phyloP scores from a whole-genome alignment of 2,113 vertebrate genomes.

The Esox niger region DNA sequence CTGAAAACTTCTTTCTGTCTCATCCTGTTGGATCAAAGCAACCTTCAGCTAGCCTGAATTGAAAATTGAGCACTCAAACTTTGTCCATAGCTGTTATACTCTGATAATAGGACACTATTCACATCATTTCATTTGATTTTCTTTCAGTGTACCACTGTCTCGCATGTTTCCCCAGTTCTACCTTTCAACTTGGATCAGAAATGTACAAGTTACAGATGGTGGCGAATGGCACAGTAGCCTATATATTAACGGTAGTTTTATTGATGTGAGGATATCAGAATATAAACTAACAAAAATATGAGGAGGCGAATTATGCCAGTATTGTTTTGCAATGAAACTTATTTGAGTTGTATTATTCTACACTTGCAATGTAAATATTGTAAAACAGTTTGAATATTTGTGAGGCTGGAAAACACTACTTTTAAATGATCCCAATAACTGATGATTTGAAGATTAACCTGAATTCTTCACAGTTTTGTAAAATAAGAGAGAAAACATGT shows the following conservation, averaged over 20 bases:
- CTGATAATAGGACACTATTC: conserved; percentile 35
- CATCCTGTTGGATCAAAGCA: conserved; percentile 40
- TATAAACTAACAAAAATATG: conserved; percentile 20
- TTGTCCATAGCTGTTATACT: conserved; percentile 12
- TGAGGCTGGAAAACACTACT: conserved; percentile 49
- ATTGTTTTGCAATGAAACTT: conserved; percentile 53
- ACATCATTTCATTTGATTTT: conserved; percentile 45
- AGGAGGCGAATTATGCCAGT: conserved; percentile 30
- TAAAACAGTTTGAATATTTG: conserved; percentile 50
- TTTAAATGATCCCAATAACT: conserved; percentile 43
- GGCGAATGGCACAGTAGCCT: conserved; percentile 27
- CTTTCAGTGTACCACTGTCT: conserved; percentile 40
- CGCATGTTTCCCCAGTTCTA: conserved; percentile 49
- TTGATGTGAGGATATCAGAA: not conserved
- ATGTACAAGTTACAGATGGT: conserved; percentile 27
- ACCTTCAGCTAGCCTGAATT: not conserved
- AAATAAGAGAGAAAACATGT: conserved; percentile 52
- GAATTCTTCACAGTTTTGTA: conserved; percentile 66
- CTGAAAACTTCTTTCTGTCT: conserved; percentile 72
- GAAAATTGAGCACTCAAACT: not conserved
- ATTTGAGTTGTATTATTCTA: conserved; percentile 53
- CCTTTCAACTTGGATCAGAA: conserved; percentile 22
- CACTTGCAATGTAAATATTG: conserved; percentile 61
- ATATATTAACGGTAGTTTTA: conserved; percentile 40
- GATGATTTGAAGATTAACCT: conserved; percentile 57